Percentiles rank a stretch among this genome's conserved stretches.
Conservation (phyloP, 2,113 vertebrate species). For the Butorides virescens region DNA sequence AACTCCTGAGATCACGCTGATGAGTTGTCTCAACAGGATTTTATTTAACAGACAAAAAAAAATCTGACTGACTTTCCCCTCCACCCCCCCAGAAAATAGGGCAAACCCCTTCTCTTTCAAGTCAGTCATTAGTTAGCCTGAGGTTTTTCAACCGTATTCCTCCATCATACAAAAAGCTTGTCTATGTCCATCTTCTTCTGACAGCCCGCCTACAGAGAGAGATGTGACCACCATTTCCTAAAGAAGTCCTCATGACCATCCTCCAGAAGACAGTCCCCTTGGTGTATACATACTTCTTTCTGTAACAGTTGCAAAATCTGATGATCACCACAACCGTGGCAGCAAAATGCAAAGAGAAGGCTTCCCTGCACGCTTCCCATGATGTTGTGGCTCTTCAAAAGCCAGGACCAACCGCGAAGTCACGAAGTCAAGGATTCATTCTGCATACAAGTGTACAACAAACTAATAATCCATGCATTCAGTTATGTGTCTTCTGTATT, state of each 20-base stretch:
- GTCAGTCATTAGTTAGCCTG: neutral
- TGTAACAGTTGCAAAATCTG: neutral
- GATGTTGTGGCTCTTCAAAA: neutral
- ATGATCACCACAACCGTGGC: accelerated
- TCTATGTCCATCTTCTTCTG: neutral
- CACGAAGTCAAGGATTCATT: neutral
- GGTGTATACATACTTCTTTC: neutral
- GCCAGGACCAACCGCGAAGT: accelerated
- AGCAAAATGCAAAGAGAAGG: neutral
- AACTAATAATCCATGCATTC: neutral
- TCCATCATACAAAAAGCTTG: neutral
- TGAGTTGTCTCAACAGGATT: neutral
- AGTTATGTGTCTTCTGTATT: neutral
- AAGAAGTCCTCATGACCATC: neutral
- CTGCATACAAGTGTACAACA: neutral
- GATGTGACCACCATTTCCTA: neutral
- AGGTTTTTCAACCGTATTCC: neutral
- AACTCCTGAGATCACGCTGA: neutral
- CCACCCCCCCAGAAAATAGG: neutral
- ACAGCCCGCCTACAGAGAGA: neutral
- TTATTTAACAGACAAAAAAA: neutral
- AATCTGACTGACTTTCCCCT: neutral
- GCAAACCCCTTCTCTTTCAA: neutral
- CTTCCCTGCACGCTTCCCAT: accelerated
- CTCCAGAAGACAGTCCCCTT: neutral